These are phyloP conservation scores for Erebia palarica DNA, from an alignment of 2,888 invertebrate genomes.

Conservation along the genomic window DNA sequence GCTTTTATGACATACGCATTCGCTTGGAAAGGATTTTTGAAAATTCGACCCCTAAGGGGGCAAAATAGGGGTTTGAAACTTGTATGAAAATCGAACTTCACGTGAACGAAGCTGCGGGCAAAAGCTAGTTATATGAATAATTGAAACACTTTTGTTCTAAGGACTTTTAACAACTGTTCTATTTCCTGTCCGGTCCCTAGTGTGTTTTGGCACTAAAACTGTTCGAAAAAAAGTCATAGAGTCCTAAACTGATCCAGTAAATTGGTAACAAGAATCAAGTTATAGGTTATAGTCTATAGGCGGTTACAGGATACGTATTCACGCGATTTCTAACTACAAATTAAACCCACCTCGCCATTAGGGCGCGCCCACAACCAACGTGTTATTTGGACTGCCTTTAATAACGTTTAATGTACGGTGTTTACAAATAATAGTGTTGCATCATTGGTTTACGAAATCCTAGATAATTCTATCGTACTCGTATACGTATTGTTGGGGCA, in stretches of 20 bases:
- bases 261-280: slow-evolving; percentile 52
- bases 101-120: too few species aligned
- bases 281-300: slow-evolving; percentile 39
- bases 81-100: too few species aligned
- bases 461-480: background rate
- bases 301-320: slow-evolving; percentile 40
- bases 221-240: background rate
- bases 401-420: slow-evolving; percentile 58
- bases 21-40: too few species aligned
- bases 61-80: too few species aligned
- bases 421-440: slow-evolving; percentile 56
- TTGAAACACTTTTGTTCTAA: too few species aligned
- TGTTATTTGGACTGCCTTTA: slow-evolving; percentile 60
- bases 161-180: too few species aligned
- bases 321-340: slow-evolving; percentile 52
- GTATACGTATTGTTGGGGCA: too few species aligned
- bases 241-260: slow-evolving; percentile 16
- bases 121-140: too few species aligned
- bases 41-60: too few species aligned
- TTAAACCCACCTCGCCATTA: slow-evolving; percentile 47
- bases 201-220: too few species aligned
- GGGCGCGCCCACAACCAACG: slow-evolving; percentile 36
- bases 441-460: background rate
- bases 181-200: too few species aligned
- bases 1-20: too few species aligned